These are phyloP conservation scores for Tympanoctomys barrerae DNA, from an alignment of 2,797 vertebrate genomes.

Conservation along the genomic window DNA sequence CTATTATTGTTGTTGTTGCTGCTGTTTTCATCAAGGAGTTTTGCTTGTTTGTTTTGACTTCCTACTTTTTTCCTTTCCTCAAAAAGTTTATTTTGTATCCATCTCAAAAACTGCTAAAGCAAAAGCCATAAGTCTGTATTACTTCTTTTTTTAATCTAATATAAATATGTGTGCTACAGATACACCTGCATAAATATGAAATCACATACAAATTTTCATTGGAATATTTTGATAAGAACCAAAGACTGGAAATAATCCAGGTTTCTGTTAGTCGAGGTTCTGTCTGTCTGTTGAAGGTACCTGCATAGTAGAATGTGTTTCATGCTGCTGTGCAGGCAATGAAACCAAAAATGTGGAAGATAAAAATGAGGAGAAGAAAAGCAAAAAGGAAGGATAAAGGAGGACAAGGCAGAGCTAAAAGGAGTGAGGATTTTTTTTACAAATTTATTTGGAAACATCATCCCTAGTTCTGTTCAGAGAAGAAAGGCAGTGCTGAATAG, in stretches of 20 bases:
- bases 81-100: background rate
- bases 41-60: background rate
- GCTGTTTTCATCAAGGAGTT: background rate
- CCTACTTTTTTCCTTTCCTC: background rate
- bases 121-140: background rate
- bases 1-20: background rate
- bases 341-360: background rate
- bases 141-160: background rate
- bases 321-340: background rate
- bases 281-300: background rate
- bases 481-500: background rate
- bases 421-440: background rate
- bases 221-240: background rate
- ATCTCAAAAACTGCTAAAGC: background rate
- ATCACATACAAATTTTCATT: background rate
- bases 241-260: background rate
- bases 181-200: background rate
- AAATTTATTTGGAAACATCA: background rate
- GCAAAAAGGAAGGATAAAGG: background rate
- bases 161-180: background rate
- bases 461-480: background rate
- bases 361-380: fast-evolving
- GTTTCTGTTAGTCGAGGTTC: background rate
- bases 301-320: background rate
- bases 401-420: background rate